Evolutionary conservation across 1,140 invertebrate species (phyloP).

Genomic region (Brachionus angularis): DNA sequence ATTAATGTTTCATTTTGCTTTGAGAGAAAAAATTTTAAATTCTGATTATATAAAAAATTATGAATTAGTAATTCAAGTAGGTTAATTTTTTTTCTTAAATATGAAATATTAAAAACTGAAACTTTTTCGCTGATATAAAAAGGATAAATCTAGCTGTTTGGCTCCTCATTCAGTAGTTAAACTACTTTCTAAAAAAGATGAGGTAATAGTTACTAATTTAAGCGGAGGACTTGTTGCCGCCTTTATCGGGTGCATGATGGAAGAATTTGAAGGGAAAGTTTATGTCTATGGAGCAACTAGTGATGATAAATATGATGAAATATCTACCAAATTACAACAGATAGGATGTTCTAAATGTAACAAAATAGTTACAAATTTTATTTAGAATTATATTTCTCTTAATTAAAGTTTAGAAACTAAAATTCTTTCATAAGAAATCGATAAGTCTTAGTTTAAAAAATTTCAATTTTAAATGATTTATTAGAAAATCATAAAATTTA

Average conservation of each 20-base stretch:
- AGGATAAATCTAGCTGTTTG: constrained; percentile 42
- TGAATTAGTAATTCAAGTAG: constrained; percentile 15
- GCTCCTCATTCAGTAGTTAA: constrained; percentile 29
- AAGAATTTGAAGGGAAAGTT: constrained; percentile 28
- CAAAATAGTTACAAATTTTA: background rate
- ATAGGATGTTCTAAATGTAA: constrained; percentile 24
- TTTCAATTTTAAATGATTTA: background rate
- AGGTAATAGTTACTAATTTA: constrained; percentile 19
- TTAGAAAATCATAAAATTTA: background rate
- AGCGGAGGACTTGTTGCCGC: constrained; percentile 27
- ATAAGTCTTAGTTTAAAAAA: too few species aligned
- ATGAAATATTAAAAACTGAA: background rate
- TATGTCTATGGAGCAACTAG: constrained; percentile 38
- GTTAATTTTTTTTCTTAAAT: background rate
- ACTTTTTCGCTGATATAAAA: background rate
- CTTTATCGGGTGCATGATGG: constrained; percentile 14
- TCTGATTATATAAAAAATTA: constrained; percentile 19
- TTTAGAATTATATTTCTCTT: background rate
- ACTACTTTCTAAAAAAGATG: constrained; percentile 42
- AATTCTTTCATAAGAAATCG: too few species aligned
- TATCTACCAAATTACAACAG: constrained; percentile 9
- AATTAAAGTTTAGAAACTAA: too few species aligned
- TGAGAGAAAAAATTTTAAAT: constrained; percentile 27
- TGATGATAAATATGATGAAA: constrained; percentile 9
- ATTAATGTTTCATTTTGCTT: constrained; percentile 36